phyloP scores from a whole-genome alignment of 2,888 invertebrate genomes.

The Zaprionus lineosus region DNA sequence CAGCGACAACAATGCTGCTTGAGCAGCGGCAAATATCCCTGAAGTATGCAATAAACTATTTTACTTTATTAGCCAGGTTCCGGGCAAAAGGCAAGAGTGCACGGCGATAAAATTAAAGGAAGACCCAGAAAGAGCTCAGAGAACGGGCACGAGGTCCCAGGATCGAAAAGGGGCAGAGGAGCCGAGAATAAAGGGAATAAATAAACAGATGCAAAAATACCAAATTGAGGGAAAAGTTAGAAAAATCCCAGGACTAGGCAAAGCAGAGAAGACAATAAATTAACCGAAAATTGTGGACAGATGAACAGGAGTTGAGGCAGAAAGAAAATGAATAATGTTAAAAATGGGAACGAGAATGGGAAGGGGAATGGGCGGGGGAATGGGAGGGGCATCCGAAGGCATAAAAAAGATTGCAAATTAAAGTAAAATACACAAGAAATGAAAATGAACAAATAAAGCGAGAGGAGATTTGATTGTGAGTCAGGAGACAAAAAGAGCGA shows the following conservation, averaged over 20 bases:
- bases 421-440: no score
- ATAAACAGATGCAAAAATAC: neutral
- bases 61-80: constrained; percentile 27
- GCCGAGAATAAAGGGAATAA: neutral
- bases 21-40: constrained; percentile 25
- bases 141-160: neutral
- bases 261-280: constrained; percentile 37
- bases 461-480: neutral
- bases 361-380: neutral
- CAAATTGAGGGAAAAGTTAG: constrained; percentile 15
- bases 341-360: neutral
- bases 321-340: neutral
- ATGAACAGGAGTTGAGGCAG: neutral
- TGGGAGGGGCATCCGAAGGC: neutral
- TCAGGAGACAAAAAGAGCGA: no score
- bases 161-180: neutral
- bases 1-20: neutral
- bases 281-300: constrained; percentile 28
- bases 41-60: constrained; percentile 48
- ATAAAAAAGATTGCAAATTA: neutral
- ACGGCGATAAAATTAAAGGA: constrained; percentile 37
- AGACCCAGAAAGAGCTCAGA: constrained; percentile 1
- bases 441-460: neutral
- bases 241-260: constrained; percentile 30
- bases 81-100: constrained; percentile 22